Evolutionary conservation across 2,888 invertebrate genomes (phyloP), one percentile per base, ranked within the genome.

Genomic region (Drosophila picticornis): DNA sequence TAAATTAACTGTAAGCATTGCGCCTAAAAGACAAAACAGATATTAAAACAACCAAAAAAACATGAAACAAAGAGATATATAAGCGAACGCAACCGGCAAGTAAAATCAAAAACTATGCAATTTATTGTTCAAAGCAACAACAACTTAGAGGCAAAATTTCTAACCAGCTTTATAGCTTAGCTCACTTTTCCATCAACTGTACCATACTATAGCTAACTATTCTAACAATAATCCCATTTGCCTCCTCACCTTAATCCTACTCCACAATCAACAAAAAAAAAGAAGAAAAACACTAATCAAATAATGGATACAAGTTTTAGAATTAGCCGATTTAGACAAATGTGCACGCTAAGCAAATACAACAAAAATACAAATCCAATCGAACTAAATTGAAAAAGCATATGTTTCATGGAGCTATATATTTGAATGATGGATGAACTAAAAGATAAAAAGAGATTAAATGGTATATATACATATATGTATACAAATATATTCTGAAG

Each of bases 71-170:
- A 50, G 27, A 53, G 13, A 67, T 16, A 19, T 55, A 3, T 36
- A 67, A 56, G 34, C 66, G 51, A 66, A 68, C 48, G 63, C 74
- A 65, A 72, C 53, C 72, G 58, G 67, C 69, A 75, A 77, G 56
- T 56, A 52, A 75, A 88, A 84, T 87, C 83, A 87, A 89, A 88
- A 90, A 72, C 50, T 72, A 80, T 75, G 84, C 80, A 87, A 88
- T 83, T 86, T 83, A 88, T 72, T 74, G 88, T 86, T 90, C 87
- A 84, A 90, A 86, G 73, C 70, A 73, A 77, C 55, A 65, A 77
- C 55, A 65, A 77, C 74, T 83, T 83, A 82, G 74, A 83, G 72
- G 69, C 56, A 66, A 70, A 59, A 70, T 84, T 84, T 90, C 88
- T 77, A 75, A 61, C 29, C 72, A 81, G 81, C 81, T 82, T 82